Base-by-base conservation (phyloP, 35 echinoderm and acorn worm genomes). In the Stichopus chloronotus region DNA sequence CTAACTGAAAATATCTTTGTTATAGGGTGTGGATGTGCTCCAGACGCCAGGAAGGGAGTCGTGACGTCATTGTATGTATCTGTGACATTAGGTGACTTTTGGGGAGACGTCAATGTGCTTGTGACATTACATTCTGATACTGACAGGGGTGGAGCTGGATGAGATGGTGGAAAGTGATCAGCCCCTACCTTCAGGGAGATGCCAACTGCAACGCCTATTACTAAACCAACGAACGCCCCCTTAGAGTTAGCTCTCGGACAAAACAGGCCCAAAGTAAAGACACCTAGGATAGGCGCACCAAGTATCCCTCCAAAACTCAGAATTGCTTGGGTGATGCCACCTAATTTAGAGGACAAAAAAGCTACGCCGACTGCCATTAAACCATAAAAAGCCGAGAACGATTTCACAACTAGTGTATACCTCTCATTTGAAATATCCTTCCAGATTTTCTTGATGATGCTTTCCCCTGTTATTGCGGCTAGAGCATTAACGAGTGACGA, bases 401-500 rank as follows among this genome's bases (percentile, higher is more conserved):
- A 3, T 57, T 83, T 83, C 16, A 56, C 52, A 7, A 83, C 13
- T 8, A 55, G 8, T 1, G 80, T 83, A 7, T 55, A 56, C 6
- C 25, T 83, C 16, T 12, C 55, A 7, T 83, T 52, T 83, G 80
- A 4, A 5, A 56, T 56, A 17, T 56, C 80, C 17, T 63, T 88
- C 11, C 54, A 88, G 61, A 63, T 22, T 8, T 8, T 19, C 61
- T 25, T 88, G 55, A 88, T 16, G 25, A 88, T 58, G 61, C 16
- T 30, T 57, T 56, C 19, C 57, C 57, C 86, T 6, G 58, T 58
- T 17, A 88, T 57, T 8, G 86, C 86, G 13, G 86, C 86, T 30
- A 88, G 22, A 25, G 57, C 58, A 16, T 88, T 88, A 17, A 88
- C 9, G 58, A 56, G 54, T 14, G 86, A 88, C 58, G 86, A 88